Percentiles rank a stretch among this genome's conserved stretches.
Evolutionary conservation across 2,797 vertebrate species (phyloP).

Genomic region (Pteronotus mesoamericanus): DNA sequence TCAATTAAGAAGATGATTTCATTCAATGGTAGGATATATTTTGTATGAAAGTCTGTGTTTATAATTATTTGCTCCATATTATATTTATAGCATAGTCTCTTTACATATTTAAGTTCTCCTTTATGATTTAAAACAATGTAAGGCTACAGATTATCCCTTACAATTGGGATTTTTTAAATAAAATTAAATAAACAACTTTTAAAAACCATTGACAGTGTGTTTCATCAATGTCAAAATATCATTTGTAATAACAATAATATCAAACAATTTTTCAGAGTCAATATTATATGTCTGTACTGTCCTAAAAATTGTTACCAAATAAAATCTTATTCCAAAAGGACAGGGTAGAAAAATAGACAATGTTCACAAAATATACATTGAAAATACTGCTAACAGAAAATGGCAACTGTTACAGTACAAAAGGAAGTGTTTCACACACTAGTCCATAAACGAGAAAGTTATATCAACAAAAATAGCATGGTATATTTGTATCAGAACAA

Average conservation of each 20-base stretch:
- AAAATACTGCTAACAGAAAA: slow-evolving; percentile 16
- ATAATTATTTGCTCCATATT: slow-evolving; percentile 32
- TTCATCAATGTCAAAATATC: slow-evolving; percentile 28
- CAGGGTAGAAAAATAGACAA: not conserved
- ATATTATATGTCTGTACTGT: not conserved
- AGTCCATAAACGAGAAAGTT: not conserved
- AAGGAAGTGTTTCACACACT: not conserved
- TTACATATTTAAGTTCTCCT: slow-evolving; percentile 1
- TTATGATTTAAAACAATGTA: slow-evolving; percentile 39
- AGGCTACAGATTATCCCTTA: slow-evolving; percentile 7
- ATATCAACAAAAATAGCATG: not conserved
- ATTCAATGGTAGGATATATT: not conserved
- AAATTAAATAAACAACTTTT: slow-evolving; percentile 14
- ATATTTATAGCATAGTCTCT: not conserved
- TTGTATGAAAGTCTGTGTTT: not conserved
- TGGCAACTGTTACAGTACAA: not conserved
- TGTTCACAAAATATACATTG: not conserved
- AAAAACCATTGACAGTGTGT: not conserved
- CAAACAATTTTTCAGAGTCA: slow-evolving; percentile 30
- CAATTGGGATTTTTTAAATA: not conserved
- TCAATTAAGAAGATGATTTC: not conserved
- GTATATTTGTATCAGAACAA: not conserved
- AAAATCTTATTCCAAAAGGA: slow-evolving; percentile 11
- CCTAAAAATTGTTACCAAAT: slow-evolving; percentile 14
- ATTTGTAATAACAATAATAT: not conserved